These are phyloP conservation scores for Hoplias malabaricus DNA, from an alignment of 2,113 vertebrate species.

Conservation along the genomic window DNA sequence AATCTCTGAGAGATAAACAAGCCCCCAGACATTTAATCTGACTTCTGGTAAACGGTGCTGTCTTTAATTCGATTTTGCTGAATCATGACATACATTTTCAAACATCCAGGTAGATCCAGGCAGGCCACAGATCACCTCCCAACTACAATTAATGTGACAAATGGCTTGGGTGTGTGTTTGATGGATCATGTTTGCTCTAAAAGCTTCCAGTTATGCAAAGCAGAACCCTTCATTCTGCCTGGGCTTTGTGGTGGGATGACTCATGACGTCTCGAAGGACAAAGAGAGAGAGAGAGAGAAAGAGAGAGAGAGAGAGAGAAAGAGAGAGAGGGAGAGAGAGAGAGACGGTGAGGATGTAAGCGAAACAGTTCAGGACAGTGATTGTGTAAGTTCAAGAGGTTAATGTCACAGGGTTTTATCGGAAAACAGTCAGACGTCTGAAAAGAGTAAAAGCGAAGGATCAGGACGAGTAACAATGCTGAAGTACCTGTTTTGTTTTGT, in stretches of 20 bases:
- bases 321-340: background rate
- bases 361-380: constrained; percentile 6
- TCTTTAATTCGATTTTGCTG: constrained; percentile 46
- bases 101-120: constrained; percentile 42
- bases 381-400: no score
- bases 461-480: background rate
- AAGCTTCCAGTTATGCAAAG: constrained; percentile 38
- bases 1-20: constrained; percentile 58
- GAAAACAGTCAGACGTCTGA: background rate
- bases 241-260: constrained; percentile 42
- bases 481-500: background rate
- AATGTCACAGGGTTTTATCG: no score
- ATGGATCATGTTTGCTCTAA: constrained; percentile 31
- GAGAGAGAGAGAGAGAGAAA: background rate
- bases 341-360: no score
- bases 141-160: constrained; percentile 50
- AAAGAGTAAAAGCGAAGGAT: background rate
- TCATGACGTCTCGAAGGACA: constrained; percentile 16
- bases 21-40: constrained; percentile 45
- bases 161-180: constrained; percentile 30
- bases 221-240: constrained; percentile 18
- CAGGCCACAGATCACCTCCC: constrained; percentile 34
- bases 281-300: constrained; percentile 9
- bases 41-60: constrained; percentile 26
- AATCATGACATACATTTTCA: constrained; percentile 35